Evolutionary conservation across 2,797 vertebrate species (phyloP), one percentile per base, ranked within the genome.

Genomic region (Melopsittacus undulatus): DNA sequence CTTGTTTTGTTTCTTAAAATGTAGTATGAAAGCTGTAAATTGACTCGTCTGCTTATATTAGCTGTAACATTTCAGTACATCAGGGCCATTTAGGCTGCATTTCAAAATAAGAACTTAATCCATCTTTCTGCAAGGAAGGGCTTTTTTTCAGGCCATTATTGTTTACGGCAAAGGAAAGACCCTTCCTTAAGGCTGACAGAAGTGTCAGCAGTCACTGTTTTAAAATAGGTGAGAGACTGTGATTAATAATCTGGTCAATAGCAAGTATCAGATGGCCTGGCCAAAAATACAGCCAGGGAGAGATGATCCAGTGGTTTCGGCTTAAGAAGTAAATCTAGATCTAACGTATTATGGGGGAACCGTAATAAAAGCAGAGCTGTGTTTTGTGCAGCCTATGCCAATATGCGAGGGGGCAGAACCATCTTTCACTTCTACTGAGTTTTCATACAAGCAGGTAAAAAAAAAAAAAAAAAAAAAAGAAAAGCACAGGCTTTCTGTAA

Each of bases 11-110:
- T 88, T 86, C 93, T 96, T 92, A 95, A 96, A 97, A 96, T 86
- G 88, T 91, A 66, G 76, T 86, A 95, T 89, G 94, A 96, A 96
- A 95, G 94, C 94, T 96, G 94, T 90, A 96, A 97, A 97, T 97
- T 83, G 94, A 95, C 94, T 97, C 91, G 46, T 95, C 95, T 95
- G 93, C 95, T 94, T 94, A 77, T 85, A 96, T 96, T 96, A 96
- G 90, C 78, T 91, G 52, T 73, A 96, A 94, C 77, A 80, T 92
- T 97, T 95, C 94, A 79, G 79, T 78, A 64, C 56, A 94, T 63
- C 90, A 78, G 67, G 73, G 67, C 86, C 78, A 93, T 89, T 97
- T 95, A 95, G 69, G 62, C 75, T 49, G 45, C 81, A 85, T 92
- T 91, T 93, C 81, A 93, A 74, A 96, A 83, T 29, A 87, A 91